These are phyloP conservation scores for Meloe dianella DNA, from an alignment of 2,888 invertebrate species.

Conservation along the genomic window DNA sequence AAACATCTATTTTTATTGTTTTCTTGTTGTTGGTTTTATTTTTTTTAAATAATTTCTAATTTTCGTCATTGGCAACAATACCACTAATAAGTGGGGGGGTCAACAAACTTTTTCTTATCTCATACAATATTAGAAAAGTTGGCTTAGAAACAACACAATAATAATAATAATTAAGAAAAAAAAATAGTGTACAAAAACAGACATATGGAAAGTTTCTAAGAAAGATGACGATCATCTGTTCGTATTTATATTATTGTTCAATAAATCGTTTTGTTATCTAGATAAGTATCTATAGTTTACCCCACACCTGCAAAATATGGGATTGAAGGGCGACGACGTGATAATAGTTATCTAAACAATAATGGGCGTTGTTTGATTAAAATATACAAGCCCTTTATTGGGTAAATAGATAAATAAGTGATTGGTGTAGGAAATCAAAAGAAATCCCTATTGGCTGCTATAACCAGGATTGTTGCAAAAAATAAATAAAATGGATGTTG, in stretches of 20 bases:
- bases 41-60: neutral
- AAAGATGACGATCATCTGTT: too few species aligned
- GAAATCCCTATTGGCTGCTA: too few species aligned
- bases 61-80: neutral
- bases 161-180: neutral
- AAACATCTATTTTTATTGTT: neutral
- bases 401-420: neutral
- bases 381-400: neutral
- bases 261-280: too few species aligned
- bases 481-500: neutral
- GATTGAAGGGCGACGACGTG: neutral
- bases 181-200: neutral
- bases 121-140: neutral
- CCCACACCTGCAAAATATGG: neutral
- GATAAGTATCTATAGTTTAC: neutral
- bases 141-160: neutral
- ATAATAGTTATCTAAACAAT: neutral
- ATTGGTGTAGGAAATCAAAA: neutral
- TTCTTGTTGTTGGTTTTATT: neutral
- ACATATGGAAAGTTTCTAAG: too few species aligned
- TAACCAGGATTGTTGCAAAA: neutral
- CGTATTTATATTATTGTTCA: too few species aligned
- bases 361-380: conserved; percentile 4
- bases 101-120: neutral
- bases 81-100: neutral